Evolutionary conservation across 2,888 invertebrate genomes (phyloP).

Genomic region (Athalia rosae): DNA sequence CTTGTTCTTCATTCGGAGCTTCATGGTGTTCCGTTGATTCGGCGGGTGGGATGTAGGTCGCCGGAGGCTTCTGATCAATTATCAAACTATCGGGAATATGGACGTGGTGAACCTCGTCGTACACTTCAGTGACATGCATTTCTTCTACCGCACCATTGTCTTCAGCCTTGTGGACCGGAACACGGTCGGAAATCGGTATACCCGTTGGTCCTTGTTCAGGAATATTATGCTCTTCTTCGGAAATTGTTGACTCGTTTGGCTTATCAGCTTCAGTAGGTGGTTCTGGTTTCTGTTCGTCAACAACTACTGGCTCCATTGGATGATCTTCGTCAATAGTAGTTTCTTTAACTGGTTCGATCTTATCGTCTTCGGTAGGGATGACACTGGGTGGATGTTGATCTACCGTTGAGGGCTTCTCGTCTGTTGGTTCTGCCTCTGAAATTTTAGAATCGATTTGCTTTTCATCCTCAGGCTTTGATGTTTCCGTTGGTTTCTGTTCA

Average conservation of each 20-base stretch:
- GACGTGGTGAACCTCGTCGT: constrained; percentile 53
- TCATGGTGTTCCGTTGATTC: constrained; percentile 49
- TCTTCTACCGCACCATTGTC: constrained; percentile 61
- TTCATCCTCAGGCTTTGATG: constrained; percentile 49
- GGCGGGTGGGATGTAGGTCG: constrained; percentile 57
- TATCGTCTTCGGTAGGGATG: constrained; percentile 48
- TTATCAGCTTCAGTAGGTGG: constrained; percentile 42
- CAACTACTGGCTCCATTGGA: constrained; percentile 41
- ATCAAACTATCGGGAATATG: constrained; percentile 56
- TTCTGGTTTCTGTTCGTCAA: constrained; percentile 49
- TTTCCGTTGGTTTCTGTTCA: constrained; percentile 37
- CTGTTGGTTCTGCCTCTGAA: constrained; percentile 35
- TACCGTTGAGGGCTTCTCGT: constrained; percentile 45
- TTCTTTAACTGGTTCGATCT: constrained; percentile 31
- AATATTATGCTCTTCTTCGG: constrained; percentile 48
- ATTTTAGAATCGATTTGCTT: constrained; percentile 13
- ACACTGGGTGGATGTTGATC: constrained; percentile 46
- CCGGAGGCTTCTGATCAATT: constrained; percentile 57
- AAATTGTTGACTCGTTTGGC: constrained; percentile 32
- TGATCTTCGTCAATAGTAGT: constrained; percentile 19
- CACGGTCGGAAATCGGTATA: constrained; percentile 60
- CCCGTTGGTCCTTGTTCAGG: constrained; percentile 60
- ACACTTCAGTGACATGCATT: constrained; percentile 58
- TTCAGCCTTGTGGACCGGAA: constrained; percentile 65
- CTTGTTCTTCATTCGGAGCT: constrained; percentile 31